Evolutionary conservation across 2,113 vertebrate species (phyloP).

Genomic region (Nibea coibor): DNA sequence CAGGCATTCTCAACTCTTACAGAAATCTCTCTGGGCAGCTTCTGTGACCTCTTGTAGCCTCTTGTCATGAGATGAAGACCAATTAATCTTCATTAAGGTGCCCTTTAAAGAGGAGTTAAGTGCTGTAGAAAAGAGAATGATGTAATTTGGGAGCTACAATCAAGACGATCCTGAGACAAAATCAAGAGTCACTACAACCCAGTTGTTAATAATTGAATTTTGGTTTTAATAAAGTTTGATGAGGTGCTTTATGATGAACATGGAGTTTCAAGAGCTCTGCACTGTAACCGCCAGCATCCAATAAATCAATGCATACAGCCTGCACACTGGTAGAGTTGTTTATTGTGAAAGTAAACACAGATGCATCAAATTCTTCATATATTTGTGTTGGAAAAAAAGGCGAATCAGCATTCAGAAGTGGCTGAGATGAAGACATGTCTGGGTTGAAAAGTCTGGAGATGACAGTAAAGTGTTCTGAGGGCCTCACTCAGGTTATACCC

Average conservation of each 20-base stretch:
- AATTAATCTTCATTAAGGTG: no score
- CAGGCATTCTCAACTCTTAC: not conserved
- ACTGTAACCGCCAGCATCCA: not conserved
- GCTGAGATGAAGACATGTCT: not conserved
- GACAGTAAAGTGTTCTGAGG: conserved; percentile 2
- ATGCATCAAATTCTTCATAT: not conserved
- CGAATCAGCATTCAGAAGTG: not conserved
- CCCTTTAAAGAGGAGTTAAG: not conserved
- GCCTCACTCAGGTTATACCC: not conserved
- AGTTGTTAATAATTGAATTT: not conserved
- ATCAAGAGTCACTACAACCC: not conserved
- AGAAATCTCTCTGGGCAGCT: not conserved
- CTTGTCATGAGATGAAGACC: not conserved
- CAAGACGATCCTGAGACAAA: no score
- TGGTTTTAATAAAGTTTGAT: not conserved
- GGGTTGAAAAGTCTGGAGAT: not conserved
- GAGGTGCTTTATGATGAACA: not conserved
- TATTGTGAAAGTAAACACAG: not conserved
- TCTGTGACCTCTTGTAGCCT: not conserved
- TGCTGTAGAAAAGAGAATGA: not conserved
- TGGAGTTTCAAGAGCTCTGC: not conserved
- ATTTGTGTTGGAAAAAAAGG: not conserved
- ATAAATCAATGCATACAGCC: not conserved
- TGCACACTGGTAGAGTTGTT: not conserved
- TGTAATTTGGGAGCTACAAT: not conserved